Conservation (phyloP, 2,113 vertebrate species). For the Mastomys coucha region DNA sequence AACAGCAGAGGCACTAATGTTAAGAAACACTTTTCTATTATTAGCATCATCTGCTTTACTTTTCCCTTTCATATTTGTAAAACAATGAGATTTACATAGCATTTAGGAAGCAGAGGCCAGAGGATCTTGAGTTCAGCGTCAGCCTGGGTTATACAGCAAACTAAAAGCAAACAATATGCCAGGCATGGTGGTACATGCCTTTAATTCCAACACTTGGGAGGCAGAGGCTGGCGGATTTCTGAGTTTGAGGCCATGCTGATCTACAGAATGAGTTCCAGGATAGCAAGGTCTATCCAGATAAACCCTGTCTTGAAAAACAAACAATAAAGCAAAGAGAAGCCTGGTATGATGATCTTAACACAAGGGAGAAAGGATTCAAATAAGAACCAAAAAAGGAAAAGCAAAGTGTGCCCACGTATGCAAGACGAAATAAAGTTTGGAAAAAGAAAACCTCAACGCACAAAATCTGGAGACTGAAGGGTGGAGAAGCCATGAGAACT, state of each 20-base stretch:
- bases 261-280: not conserved
- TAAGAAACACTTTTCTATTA: conserved; percentile 50
- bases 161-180: not conserved
- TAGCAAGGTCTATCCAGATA: not conserved
- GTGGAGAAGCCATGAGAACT: not conserved
- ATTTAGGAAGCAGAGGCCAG: not conserved
- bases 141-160: not conserved
- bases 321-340: not conserved
- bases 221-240: not conserved
- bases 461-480: conserved; percentile 16
- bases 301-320: not conserved
- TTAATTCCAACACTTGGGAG: not conserved
- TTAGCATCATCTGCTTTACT: conserved; percentile 16
- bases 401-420: not conserved
- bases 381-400: conserved; percentile 25
- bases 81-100: not conserved
- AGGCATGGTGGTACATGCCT: not conserved
- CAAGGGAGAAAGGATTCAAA: conserved; percentile 12
- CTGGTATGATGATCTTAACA: not conserved
- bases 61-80: conserved; percentile 51
- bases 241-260: not conserved
- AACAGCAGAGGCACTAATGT: conserved; percentile 32
- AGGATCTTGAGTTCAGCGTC: not conserved
- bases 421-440: not conserved
- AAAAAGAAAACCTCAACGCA: not conserved